A percentile compares a stretch with the other conserved stretches of the same genome.
Conservation (phyloP, 2,888 invertebrate species). For the Lottia gigantea region DNA sequence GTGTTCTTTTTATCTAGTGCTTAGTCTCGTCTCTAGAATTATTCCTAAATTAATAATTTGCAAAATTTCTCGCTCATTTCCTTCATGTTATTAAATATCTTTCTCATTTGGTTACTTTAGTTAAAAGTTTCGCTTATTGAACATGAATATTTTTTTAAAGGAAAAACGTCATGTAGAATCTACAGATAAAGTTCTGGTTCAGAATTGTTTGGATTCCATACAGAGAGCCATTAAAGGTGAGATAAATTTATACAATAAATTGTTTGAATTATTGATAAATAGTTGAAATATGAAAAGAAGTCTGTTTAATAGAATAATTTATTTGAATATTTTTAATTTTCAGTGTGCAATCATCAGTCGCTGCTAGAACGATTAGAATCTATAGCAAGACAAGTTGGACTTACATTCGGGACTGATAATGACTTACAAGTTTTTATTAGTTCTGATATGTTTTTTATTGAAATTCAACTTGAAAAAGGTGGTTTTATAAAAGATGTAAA, state of each 20-base stretch:
- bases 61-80: too few relatives aligned
- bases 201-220: conserved; percentile 89
- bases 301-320: background rate
- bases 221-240: conserved; percentile 88
- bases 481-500: conserved; percentile 85
- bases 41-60: too few relatives aligned
- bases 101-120: too few relatives aligned
- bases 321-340: conserved; percentile 29
- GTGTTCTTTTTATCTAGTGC: too few relatives aligned
- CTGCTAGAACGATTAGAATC: conserved; percentile 92
- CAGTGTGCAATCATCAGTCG: conserved; percentile 87
- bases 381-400: conserved; percentile 87
- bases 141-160: conserved; percentile 69
- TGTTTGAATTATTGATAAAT: background rate
- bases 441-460: conserved; percentile 95
- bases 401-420: conserved; percentile 39
- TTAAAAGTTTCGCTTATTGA: too few relatives aligned
- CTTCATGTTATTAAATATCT: too few relatives aligned
- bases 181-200: conserved; percentile 85
- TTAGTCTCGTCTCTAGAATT: too few relatives aligned
- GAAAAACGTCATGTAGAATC: conserved; percentile 91
- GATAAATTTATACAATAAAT: conserved; percentile 11
- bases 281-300: background rate
- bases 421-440: conserved; percentile 80
- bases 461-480: conserved; percentile 88